Percentiles rank a stretch among this genome's conserved stretches.
phyloP scores from a whole-genome alignment of 2,113 vertebrate species.

The Pollimyrus isidori region DNA sequence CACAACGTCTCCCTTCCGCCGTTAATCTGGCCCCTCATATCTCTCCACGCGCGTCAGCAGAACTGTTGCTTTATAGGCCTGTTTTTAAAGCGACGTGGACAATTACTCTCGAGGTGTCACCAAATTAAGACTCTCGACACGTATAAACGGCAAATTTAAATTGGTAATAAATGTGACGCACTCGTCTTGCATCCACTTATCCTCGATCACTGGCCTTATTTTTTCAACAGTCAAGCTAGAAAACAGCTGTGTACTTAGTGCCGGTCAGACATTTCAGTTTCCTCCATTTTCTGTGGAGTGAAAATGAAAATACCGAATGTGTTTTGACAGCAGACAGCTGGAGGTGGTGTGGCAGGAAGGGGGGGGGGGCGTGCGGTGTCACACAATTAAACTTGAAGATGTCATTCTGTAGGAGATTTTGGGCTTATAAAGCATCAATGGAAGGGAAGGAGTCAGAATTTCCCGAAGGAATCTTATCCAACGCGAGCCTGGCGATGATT shows the following conservation, averaged over 20 bases:
- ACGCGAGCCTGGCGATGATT: neutral
- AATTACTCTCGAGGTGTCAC: conserved; percentile 48
- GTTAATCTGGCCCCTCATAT: conserved; percentile 52
- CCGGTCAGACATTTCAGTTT: neutral
- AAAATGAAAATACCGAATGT: neutral
- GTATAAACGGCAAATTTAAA: conserved; percentile 49
- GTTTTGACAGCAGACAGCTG: neutral
- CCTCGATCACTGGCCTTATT: conserved; percentile 39
- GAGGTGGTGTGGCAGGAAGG: neutral
- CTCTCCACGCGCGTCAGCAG: conserved; percentile 50
- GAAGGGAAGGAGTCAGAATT: neutral
- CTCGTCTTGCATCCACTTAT: conserved; percentile 26
- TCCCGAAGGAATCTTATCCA: conserved; percentile 21
- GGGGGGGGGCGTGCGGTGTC: neutral
- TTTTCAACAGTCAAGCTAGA: neutral
- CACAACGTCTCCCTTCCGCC: conserved; percentile 36
- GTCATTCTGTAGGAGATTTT: neutral
- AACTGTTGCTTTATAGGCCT: conserved; percentile 49
- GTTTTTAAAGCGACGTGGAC: conserved; percentile 50
- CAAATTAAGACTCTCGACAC: conserved; percentile 50
- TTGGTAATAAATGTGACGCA: conserved; percentile 37
- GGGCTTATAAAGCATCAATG: conserved; percentile 10
- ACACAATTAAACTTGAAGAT: conserved; percentile 5
- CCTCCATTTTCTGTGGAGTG: neutral
- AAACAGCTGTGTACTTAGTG: neutral